phyloP scores from a whole-genome alignment of 2,113 vertebrate species.

The Pogona vitticeps region DNA sequence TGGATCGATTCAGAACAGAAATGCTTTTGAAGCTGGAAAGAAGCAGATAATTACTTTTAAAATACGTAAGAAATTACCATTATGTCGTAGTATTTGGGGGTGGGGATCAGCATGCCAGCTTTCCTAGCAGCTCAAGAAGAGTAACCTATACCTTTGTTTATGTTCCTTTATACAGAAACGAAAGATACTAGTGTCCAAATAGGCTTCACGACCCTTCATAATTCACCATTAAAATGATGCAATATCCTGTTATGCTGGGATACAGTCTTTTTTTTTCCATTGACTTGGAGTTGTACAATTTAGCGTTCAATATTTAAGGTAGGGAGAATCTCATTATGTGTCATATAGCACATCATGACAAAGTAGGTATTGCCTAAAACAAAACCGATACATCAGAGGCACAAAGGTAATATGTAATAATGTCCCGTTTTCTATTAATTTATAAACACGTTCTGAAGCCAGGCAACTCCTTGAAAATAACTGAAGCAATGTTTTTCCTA shows the following conservation, averaged over 20 bases:
- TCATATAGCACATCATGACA: conserved; percentile 35
- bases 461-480: conserved; percentile 46
- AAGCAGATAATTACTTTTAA: conserved; percentile 40
- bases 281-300: conserved; percentile 47
- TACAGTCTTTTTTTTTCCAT: conserved; percentile 21
- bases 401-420: conserved; percentile 58
- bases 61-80: conserved; percentile 22
- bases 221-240: conserved; percentile 54
- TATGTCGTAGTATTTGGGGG: conserved; percentile 23
- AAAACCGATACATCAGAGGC: conserved; percentile 57
- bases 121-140: conserved; percentile 44
- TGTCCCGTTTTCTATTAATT: conserved; percentile 58
- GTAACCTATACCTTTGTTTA: conserved; percentile 47
- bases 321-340: conserved; percentile 42
- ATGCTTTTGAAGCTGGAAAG: conserved; percentile 39
- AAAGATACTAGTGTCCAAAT: conserved; percentile 57
- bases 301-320: conserved; percentile 35
- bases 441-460: conserved; percentile 49
- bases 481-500: conserved; percentile 56
- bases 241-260: conserved; percentile 32
- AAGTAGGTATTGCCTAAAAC: conserved; percentile 59
- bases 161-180: conserved; percentile 33
- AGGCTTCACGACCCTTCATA: conserved; percentile 44
- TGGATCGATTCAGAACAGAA: conserved; percentile 49
- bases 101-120: conserved; percentile 31